Percentiles rank a stretch among this genome's conserved stretches.
These are phyloP conservation scores for Gymnogyps californianus DNA, from an alignment of 2,113 vertebrate genomes.

Conservation along the genomic window DNA sequence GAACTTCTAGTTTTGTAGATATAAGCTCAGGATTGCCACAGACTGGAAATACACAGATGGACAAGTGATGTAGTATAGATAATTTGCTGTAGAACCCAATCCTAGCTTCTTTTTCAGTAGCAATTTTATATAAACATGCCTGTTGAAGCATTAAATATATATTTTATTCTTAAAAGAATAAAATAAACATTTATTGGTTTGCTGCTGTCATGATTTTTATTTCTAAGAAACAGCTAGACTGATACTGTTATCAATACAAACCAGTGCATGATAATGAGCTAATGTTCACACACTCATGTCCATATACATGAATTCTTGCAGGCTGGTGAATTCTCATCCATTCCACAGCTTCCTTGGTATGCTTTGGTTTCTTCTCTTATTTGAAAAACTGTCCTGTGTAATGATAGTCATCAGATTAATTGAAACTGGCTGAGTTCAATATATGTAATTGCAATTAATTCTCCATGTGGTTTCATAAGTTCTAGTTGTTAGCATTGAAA, in stretches of 20 bases:
- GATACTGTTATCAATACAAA: not conserved
- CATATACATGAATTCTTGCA: not conserved
- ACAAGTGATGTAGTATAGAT: not conserved
- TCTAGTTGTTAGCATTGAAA: not conserved
- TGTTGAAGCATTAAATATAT: not conserved
- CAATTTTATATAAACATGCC: not conserved
- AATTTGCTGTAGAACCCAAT: not conserved
- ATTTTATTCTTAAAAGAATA: not conserved
- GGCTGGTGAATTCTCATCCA: not conserved
- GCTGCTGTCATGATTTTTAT: not conserved
- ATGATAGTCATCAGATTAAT: not conserved
- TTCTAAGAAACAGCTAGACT: not conserved
- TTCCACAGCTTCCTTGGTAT: not conserved
- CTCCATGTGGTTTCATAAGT: not conserved
- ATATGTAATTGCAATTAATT: not conserved
- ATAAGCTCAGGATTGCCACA: not conserved
- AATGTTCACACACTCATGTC: not conserved
- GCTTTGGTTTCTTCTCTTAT: not conserved
- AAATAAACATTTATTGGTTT: not conserved
- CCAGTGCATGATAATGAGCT: not conserved
- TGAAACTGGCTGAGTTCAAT: not conserved
- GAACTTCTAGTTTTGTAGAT: not conserved
- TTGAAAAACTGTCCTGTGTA: not conserved
- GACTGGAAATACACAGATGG: not conserved
- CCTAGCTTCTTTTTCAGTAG: not conserved